Evolutionary conservation across 35 echinoderm and acorn worm species (phyloP).

Genomic region (Stichopus chloronotus): DNA sequence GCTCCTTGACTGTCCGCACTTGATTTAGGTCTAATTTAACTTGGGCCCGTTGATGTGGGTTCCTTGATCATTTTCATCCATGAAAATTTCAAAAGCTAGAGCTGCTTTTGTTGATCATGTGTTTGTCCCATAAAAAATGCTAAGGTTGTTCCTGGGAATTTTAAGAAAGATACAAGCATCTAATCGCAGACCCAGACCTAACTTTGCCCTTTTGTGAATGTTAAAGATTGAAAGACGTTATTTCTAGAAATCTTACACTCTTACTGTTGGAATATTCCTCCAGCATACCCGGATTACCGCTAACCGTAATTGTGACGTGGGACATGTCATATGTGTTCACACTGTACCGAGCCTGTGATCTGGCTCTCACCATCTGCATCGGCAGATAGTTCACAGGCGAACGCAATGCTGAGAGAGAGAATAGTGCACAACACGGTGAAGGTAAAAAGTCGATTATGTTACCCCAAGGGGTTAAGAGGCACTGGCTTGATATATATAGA

Average conservation of each 20-base stretch:
- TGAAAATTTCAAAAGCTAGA: too few relatives aligned
- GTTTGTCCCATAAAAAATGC: too few relatives aligned
- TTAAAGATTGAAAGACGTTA: too few relatives aligned
- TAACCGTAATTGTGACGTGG: neutral
- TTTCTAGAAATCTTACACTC: too few relatives aligned
- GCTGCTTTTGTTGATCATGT: too few relatives aligned
- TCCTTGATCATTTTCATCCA: too few relatives aligned
- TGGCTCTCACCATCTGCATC: neutral
- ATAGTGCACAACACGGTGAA: neutral
- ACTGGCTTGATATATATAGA: neutral
- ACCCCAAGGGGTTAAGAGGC: constrained; percentile 26
- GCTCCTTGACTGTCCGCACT: neutral
- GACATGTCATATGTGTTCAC: neutral
- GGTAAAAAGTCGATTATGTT: neutral
- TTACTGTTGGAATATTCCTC: too few relatives aligned
- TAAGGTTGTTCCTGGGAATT: too few relatives aligned
- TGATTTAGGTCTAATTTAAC: neutral
- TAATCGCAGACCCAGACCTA: too few relatives aligned
- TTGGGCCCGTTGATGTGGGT: neutral
- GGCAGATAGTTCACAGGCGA: neutral
- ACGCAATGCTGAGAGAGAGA: neutral
- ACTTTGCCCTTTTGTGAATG: too few relatives aligned
- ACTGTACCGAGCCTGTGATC: neutral
- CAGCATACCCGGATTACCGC: too few relatives aligned
- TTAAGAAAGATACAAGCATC: too few relatives aligned